Percentiles rank a stretch among this genome's conserved stretches.
phyloP scores from a whole-genome alignment of 2,888 invertebrate genomes.

The Gastracanthus pulcherrimus region DNA sequence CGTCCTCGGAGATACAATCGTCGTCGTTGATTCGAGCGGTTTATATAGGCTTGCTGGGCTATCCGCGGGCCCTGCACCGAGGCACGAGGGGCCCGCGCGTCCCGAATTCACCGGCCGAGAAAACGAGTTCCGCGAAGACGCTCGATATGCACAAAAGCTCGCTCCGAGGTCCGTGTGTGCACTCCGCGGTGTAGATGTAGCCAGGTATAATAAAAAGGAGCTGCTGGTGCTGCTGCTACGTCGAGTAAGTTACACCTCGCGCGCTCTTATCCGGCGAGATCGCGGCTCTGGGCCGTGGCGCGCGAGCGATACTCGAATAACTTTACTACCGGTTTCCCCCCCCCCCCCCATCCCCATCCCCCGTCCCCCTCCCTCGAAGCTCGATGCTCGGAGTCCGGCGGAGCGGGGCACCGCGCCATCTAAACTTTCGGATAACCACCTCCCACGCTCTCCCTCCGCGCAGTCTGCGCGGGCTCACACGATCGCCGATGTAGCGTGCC shows the following conservation, averaged over 20 bases:
- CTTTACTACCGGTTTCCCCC: conserved; percentile 76
- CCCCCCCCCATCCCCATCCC: background rate
- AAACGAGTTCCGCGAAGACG: conserved; percentile 55
- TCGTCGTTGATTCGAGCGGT: conserved; percentile 45
- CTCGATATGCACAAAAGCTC: conserved; percentile 49
- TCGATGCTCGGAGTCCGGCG: too few relatives aligned
- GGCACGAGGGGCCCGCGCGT: background rate
- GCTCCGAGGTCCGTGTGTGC: background rate
- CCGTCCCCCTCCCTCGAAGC: background rate
- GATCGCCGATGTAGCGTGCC: too few relatives aligned
- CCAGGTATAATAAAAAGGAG: conserved; percentile 58
- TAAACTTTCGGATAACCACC: conserved; percentile 74
- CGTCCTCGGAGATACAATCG: conserved; percentile 36
- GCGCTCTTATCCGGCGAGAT: conserved; percentile 74
- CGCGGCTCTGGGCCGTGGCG: conserved; percentile 59
- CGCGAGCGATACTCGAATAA: conserved; percentile 72
- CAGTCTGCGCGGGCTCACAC: too few relatives aligned
- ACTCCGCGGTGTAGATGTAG: background rate
- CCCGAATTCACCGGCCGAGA: conserved; percentile 9
- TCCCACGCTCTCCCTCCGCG: conserved; percentile 64
- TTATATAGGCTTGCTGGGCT: conserved; percentile 20
- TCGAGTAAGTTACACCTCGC: conserved; percentile 76
- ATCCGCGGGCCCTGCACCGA: background rate
- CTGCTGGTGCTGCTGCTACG: too few relatives aligned
- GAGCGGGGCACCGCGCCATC: conserved; percentile 64